Percentiles rank a stretch among this genome's conserved stretches.
These are phyloP conservation scores for Macrotus californicus DNA, from an alignment of 2,113 vertebrate genomes.

Conservation along the genomic window DNA sequence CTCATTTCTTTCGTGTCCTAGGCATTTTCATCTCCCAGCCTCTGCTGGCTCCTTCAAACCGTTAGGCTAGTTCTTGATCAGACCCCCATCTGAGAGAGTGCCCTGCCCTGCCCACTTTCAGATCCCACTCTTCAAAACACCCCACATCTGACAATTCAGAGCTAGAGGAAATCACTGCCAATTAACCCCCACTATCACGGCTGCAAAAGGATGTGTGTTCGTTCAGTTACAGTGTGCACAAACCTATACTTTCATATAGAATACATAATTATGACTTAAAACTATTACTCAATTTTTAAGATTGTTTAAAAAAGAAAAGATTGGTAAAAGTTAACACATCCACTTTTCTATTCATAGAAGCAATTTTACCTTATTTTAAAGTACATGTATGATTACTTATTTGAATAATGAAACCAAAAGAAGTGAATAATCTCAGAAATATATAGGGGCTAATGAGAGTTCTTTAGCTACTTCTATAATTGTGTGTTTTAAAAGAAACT, in stretches of 20 bases:
- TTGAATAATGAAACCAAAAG: background rate
- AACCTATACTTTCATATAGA: background rate
- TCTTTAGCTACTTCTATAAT: background rate
- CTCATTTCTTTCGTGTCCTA: background rate
- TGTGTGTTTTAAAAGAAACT: background rate
- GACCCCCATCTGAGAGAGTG: background rate
- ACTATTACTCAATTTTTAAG: background rate
- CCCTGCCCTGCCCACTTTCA: background rate
- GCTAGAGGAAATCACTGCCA: background rate
- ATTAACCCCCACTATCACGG: background rate
- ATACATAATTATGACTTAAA: background rate
- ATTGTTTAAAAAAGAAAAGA: background rate
- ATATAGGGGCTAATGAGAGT: background rate
- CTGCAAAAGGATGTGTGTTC: background rate
- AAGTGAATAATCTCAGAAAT: background rate
- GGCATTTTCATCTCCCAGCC: background rate
- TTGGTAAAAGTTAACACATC: background rate
- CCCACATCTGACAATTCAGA: background rate
- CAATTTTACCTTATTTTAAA: background rate
- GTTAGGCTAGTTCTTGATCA: background rate
- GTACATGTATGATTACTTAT: background rate
- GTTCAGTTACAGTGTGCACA: background rate
- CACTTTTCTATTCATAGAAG: background rate
- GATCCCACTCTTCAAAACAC: background rate
- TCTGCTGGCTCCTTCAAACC: background rate